Base-by-base conservation (phyloP, 1,140 invertebrate species). In the Drosophila funebris region DNA sequence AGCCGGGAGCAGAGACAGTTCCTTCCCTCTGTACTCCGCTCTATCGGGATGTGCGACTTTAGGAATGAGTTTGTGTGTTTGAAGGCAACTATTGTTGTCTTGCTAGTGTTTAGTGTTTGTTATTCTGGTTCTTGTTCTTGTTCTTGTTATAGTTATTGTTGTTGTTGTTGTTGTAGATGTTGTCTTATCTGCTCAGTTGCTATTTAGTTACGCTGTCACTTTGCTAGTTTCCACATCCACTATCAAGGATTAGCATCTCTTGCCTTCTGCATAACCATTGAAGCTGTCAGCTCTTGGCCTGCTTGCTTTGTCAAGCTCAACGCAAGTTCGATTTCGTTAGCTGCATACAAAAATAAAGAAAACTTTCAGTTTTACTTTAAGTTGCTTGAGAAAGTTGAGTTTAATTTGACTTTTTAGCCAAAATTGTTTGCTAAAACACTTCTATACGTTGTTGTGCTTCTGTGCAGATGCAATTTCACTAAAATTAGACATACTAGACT, bases 81-180 rank as follows among this genome's bases (percentile, higher is more conserved):
- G 76, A 66, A 76, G 52, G 71, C 39, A 75, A 62, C 71, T 68
- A 72, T 76, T 76, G 67, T 78, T 56, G 68, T 68, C 63, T 57
- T 73, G 60, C 31, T 60, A 33, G 56, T 58, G 39, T 37, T 50
- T 50, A 50, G 24, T 36, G 13, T 50, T 29, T 6, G 4, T 39
- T 8, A 13, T 52, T 20, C 9, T 27, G 8, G 37, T 58, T 31
- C 13, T 13, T 46, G 41, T 16, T 52, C 36, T 13, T 39, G 20
- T 22, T 39, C n/a, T 43, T 8, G 27, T 52, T 20, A 16, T 27
- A 13, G 37, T 58, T 31, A 13, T 13, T 46, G 41, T 16, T 52
- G 48, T 13, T 39, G 20, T 22, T 39, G 29, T 13, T 62, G 29
- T 29, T 63, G 13, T 8, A 37, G 33, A 36, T 50, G 39, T 54